A percentile compares a stretch with the other conserved stretches of the same genome.
These are phyloP conservation scores for Ciconia maguari DNA, from an alignment of 2,113 vertebrate genomes.

Conservation along the genomic window DNA sequence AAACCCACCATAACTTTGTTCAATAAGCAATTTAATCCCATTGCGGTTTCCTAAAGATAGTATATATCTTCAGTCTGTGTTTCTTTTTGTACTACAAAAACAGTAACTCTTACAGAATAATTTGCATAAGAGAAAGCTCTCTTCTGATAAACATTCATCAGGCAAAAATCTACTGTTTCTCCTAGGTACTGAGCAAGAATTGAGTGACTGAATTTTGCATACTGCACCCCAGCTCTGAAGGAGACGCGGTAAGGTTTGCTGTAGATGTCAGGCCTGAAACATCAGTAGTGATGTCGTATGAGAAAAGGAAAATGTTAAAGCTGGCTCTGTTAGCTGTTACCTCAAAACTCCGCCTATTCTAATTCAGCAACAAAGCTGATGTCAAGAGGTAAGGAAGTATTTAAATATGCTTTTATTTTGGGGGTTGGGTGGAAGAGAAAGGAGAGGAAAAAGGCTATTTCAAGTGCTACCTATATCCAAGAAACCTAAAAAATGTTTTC, in stretches of 20 bases:
- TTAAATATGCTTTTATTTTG: neutral
- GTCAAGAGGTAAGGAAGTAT: neutral
- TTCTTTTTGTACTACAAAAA: neutral
- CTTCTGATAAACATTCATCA: neutral
- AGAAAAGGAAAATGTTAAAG: neutral
- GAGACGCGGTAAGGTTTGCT: neutral
- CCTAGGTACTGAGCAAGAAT: neutral
- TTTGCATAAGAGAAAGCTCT: neutral
- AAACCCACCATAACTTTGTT: neutral
- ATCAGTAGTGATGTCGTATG: fast-evolving
- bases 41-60: neutral
- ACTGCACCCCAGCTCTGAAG: neutral
- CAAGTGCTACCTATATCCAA: neutral
- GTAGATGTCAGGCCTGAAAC: neutral
- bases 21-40: neutral
- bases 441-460: neutral
- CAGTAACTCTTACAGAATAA: neutral
- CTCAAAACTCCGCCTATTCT: neutral
- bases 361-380: neutral
- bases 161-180: neutral
- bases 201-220: neutral
- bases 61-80: neutral
- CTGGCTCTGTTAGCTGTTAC: neutral
- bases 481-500: neutral
- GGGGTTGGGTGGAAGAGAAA: neutral